phyloP scores from a whole-genome alignment of 2,113 vertebrate species.

The Clarias batrachus region DNA sequence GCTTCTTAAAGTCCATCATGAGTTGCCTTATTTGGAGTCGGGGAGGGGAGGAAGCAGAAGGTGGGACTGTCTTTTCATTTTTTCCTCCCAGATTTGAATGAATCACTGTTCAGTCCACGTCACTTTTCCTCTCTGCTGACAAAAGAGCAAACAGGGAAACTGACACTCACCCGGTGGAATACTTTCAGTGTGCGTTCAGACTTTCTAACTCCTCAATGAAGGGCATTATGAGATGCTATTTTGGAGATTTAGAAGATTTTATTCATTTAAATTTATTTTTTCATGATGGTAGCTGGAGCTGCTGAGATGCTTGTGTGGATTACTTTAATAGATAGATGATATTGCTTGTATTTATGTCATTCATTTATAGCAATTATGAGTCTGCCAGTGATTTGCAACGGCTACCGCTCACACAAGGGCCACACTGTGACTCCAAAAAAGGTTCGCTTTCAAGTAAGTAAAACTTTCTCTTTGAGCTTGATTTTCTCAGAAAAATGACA shows the following conservation, averaged over 20 bases:
- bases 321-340: neutral
- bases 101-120: slow-evolving; percentile 31
- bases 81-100: slow-evolving; percentile 38
- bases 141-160: neutral
- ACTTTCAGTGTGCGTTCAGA: neutral
- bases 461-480: neutral
- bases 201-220: neutral
- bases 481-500: neutral
- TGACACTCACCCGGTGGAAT: neutral
- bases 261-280: neutral
- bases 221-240: neutral
- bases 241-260: neutral
- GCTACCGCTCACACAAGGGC: neutral
- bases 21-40: slow-evolving; percentile 37
- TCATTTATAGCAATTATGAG: slow-evolving; percentile 1
- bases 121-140: slow-evolving; percentile 1
- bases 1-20: slow-evolving; percentile 9
- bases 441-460: slow-evolving; percentile 47
- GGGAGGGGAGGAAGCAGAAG: slow-evolving; percentile 28
- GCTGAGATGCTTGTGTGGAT: neutral
- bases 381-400: neutral
- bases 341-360: neutral
- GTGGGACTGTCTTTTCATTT: slow-evolving; percentile 12
- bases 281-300: neutral
- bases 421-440: slow-evolving; percentile 32